Evolutionary conservation across 1,140 invertebrate genomes (phyloP).

Genomic region (Bathynomus jamesi): DNA sequence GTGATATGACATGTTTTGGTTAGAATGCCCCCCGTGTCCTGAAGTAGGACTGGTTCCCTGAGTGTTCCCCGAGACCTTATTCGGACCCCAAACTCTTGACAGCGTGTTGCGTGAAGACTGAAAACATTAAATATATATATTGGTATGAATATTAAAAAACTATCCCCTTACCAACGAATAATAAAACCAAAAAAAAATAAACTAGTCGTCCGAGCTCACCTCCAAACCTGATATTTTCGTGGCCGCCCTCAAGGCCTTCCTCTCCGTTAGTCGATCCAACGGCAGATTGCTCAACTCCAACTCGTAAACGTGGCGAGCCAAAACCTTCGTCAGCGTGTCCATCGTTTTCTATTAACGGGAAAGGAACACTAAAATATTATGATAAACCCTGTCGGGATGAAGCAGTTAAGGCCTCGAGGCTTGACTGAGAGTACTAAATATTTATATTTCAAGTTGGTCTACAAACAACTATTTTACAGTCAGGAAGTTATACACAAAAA

Average conservation of each 20-base stretch:
- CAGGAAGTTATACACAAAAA: no score
- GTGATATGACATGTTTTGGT: not conserved
- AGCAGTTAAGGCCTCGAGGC: no score
- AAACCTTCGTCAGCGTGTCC: constrained; percentile 84
- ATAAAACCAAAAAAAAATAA: not conserved
- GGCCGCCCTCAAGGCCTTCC: constrained; percentile 19
- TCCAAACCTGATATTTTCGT: constrained; percentile 14
- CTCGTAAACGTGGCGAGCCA: constrained; percentile 86
- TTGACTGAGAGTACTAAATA: no score
- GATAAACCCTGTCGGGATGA: no score
- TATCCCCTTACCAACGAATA: no score
- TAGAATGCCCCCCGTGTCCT: not conserved
- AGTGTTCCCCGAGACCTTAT: not conserved
- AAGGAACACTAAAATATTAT: no score
- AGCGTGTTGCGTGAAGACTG: not conserved
- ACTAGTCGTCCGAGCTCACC: not conserved
- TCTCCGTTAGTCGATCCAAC: constrained; percentile 71
- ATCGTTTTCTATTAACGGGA: constrained; percentile 72
- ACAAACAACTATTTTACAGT: no score
- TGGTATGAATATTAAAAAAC: no score
- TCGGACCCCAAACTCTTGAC: not conserved
- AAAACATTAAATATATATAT: no score
- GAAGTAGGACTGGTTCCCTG: not conserved
- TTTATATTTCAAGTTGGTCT: no score
- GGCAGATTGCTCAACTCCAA: constrained; percentile 84